phyloP scores from a whole-genome alignment of 2,113 vertebrate species.

The Amia ocellicauda region DNA sequence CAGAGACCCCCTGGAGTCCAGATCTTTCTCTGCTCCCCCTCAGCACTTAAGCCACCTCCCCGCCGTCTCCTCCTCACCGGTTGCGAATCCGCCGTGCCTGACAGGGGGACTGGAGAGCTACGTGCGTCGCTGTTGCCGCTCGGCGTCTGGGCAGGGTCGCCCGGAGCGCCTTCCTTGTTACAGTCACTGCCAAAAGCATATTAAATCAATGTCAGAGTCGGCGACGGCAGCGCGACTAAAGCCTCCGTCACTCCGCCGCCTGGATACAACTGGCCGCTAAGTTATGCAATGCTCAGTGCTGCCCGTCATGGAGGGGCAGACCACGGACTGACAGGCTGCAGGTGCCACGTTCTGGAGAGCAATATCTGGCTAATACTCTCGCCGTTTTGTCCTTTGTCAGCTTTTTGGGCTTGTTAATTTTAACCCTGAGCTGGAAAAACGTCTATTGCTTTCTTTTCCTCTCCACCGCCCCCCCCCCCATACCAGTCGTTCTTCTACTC shows the following conservation, averaged over 20 bases:
- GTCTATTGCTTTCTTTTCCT: slow-evolving; percentile 24
- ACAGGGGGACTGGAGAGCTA: slow-evolving; percentile 53
- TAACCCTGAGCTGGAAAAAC: no score
- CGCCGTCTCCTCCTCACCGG: slow-evolving; percentile 21
- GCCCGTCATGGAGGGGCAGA: slow-evolving; percentile 48
- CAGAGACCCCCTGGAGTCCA: slow-evolving; percentile 33
- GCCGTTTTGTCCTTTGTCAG: slow-evolving; percentile 38
- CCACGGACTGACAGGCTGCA: slow-evolving; percentile 28
- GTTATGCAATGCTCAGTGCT: slow-evolving; percentile 69
- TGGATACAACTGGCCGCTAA: slow-evolving; percentile 51
- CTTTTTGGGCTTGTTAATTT: slow-evolving; percentile 34
- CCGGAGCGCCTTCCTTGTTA: slow-evolving; percentile 54
- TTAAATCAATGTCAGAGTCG: slow-evolving; percentile 64
- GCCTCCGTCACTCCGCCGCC: slow-evolving; percentile 42
- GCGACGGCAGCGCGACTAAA: slow-evolving; percentile 48
- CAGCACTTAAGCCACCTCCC: slow-evolving; percentile 15
- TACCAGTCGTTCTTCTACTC: slow-evolving; percentile 12
- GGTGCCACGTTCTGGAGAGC: slow-evolving; percentile 39
- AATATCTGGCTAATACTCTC: slow-evolving; percentile 30
- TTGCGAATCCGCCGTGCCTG: slow-evolving; percentile 52
- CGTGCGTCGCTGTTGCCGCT: slow-evolving; percentile 55
- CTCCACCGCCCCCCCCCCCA: slow-evolving; percentile 5
- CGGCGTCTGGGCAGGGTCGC: slow-evolving; percentile 55
- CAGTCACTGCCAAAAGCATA: slow-evolving; percentile 61
- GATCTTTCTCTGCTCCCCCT: slow-evolving; percentile 35